Conservation (phyloP, 2,888 invertebrate species). For the Teinopalpus imperialis region DNA sequence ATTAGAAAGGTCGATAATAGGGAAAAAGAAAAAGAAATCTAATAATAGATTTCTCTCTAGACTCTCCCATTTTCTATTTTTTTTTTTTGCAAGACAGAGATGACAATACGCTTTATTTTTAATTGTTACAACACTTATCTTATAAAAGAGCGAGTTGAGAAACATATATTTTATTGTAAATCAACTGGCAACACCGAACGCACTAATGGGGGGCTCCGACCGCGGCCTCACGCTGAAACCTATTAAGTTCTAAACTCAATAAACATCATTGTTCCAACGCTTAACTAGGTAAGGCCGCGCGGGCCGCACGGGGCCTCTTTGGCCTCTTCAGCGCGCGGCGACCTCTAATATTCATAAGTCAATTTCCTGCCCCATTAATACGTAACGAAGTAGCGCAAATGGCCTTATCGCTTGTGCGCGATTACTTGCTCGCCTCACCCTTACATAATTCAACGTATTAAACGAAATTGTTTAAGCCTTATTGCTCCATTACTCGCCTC, state of each 20-base stretch:
- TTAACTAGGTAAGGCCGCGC: constrained; percentile 71
- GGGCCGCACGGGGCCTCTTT: constrained; percentile 72
- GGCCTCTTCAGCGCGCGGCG: constrained; percentile 66
- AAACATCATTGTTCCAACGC: constrained; percentile 76
- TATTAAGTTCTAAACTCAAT: constrained; percentile 76
- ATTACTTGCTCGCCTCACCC: constrained; percentile 80
- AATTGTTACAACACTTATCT: too few relatives aligned
- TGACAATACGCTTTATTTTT: too few relatives aligned
- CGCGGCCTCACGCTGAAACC: constrained; percentile 60
- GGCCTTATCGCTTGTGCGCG: constrained; percentile 82
- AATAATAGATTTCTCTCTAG: too few relatives aligned
- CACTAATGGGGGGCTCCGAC: constrained; percentile 67
- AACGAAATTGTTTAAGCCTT: constrained; percentile 83
- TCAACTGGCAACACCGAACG: constrained; percentile 43
- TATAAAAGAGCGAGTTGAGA: too few relatives aligned
- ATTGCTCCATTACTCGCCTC: constrained; percentile 82
- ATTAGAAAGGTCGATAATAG: too few relatives aligned
- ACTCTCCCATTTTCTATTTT: too few relatives aligned
- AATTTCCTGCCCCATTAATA: constrained; percentile 82
- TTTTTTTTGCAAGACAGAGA: too few relatives aligned
- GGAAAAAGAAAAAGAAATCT: too few relatives aligned
- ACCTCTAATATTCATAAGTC: constrained; percentile 83
- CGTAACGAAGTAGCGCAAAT: constrained; percentile 82
- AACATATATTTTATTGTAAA: constrained; percentile 18
- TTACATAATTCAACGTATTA: constrained; percentile 83